These are phyloP conservation scores for Ranitomeya variabilis DNA, from an alignment of 2,113 vertebrate genomes.

Conservation along the genomic window DNA sequence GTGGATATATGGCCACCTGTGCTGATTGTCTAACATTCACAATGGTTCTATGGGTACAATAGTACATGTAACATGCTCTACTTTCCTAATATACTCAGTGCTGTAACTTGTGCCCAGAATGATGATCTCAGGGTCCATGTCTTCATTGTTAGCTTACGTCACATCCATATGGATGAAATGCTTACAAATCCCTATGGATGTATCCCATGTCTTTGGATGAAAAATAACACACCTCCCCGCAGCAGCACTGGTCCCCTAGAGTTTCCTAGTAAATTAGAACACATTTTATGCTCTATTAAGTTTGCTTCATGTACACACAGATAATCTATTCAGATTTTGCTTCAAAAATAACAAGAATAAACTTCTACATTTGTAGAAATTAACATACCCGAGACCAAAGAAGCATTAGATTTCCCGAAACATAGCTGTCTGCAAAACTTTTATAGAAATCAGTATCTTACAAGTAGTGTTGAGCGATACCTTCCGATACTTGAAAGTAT, in stretches of 20 bases:
- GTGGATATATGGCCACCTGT: background rate
- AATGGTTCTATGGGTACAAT: background rate
- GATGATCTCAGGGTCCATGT: background rate
- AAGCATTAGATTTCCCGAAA: background rate
- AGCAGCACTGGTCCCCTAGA: slow-evolving; percentile 2
- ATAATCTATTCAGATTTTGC: background rate
- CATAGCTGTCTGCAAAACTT: background rate
- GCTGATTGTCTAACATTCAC: background rate
- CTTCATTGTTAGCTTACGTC: background rate
- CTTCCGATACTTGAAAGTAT: too few species aligned
- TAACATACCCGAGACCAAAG: background rate
- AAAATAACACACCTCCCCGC: background rate
- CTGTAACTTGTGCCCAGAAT: background rate
- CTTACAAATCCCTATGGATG: background rate
- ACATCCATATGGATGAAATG: background rate
- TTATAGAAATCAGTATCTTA: background rate
- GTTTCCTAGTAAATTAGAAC: slow-evolving; percentile 17
- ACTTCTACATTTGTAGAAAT: background rate
- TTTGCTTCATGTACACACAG: background rate
- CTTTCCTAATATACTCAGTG: slow-evolving; percentile 6
- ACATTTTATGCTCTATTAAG: slow-evolving; percentile 26
- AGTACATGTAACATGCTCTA: background rate
- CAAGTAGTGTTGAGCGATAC: too few species aligned
- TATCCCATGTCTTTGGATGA: background rate
- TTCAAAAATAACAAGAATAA: background rate